Evolutionary conservation across 2,888 invertebrate genomes (phyloP).

Genomic region (Xanthorhoe spadicearia): DNA sequence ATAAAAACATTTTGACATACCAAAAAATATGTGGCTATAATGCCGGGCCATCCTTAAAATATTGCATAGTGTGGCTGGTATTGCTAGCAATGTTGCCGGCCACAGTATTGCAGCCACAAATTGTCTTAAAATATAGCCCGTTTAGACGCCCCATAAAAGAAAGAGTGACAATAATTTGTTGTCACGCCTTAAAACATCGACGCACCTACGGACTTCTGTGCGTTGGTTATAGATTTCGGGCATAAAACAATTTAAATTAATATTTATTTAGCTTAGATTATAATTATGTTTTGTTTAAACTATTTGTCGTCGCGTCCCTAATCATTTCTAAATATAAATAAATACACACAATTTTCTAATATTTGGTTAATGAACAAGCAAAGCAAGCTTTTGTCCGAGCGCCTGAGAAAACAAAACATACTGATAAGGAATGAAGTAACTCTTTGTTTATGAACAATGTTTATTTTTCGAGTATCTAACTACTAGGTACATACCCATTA

Average conservation of each 20-base stretch:
- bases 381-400: neutral
- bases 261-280: neutral
- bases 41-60: no score
- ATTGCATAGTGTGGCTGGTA: no score
- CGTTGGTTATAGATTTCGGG: no score
- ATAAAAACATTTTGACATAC: no score
- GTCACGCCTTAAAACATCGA: no score
- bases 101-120: no score
- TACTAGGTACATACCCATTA: neutral
- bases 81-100: no score
- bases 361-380: neutral
- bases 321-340: neutral
- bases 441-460: constrained; percentile 13
- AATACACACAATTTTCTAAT: neutral
- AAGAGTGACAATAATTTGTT: no score
- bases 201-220: no score
- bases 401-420: constrained; percentile 16
- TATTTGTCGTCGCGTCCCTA: neutral
- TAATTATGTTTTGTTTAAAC: neutral
- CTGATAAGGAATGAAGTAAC: constrained; percentile 15
- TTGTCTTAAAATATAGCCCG: no score
- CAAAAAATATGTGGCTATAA: no score
- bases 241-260: neutral
- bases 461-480: neutral
- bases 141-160: no score